phyloP scores from a whole-genome alignment of 2,888 invertebrate species.

The Lathronympha strigana region DNA sequence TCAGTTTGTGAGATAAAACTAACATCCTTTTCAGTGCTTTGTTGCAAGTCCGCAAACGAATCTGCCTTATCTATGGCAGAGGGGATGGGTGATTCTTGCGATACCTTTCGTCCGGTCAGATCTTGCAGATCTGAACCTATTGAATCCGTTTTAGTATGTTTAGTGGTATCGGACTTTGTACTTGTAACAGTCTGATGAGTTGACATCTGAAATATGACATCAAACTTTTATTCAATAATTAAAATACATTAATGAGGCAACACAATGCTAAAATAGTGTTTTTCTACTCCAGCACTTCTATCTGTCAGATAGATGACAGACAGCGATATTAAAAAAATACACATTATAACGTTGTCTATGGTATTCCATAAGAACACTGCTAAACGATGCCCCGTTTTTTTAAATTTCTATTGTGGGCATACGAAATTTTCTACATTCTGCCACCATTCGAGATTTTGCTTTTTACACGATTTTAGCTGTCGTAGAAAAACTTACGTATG shows the following conservation, averaged over 20 bases:
- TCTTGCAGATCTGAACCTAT: constrained; percentile 73
- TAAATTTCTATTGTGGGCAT: too few relatives aligned
- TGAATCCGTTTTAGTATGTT: constrained; percentile 77
- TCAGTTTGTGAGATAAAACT: constrained; percentile 81
- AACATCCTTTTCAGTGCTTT: constrained; percentile 77
- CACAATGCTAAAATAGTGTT: not conserved
- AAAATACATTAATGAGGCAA: not conserved
- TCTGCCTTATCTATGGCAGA: constrained; percentile 76
- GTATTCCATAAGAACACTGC: too few relatives aligned
- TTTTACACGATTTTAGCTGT: too few relatives aligned
- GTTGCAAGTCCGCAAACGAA: constrained; percentile 76
- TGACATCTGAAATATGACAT: constrained; percentile 63
- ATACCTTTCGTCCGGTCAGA: constrained; percentile 62
- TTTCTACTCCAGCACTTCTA: too few relatives aligned
- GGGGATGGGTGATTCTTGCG: constrained; percentile 71
- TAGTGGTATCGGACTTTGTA: constrained; percentile 71
- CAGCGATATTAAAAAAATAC: too few relatives aligned
- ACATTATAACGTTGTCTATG: too few relatives aligned
- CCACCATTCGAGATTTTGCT: too few relatives aligned
- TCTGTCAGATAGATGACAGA: too few relatives aligned
- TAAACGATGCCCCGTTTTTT: too few relatives aligned
- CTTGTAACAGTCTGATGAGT: constrained; percentile 68
- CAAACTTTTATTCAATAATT: not conserved
- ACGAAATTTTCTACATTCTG: too few relatives aligned
- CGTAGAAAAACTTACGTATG: too few relatives aligned